Evolutionary conservation across 2,888 invertebrate species (phyloP), one percentile per base, ranked within the genome.

Genomic region (Diarsia mendica): DNA sequence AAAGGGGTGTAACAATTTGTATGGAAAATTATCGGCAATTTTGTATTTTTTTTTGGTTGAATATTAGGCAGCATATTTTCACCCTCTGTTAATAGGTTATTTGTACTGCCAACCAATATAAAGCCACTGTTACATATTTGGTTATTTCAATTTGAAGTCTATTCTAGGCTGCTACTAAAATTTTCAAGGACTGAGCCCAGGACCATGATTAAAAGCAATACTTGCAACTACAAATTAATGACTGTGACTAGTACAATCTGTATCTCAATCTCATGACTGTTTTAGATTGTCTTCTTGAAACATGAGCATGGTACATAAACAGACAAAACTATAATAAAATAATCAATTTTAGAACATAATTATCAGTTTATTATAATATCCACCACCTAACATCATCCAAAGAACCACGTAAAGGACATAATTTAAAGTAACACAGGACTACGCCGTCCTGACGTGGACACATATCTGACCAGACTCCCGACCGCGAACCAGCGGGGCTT

Each of bases 401-500:
- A 33, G 33, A 28, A 53, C 44, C 67, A 79, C 83, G 72, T 77
- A 69, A 55, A 70, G 64, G 46, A 58, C 15, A 83, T 83, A 77
- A 88, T 65, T 77, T 74, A 79, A 66, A 68, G 15, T 46, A 23
- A 67, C 61, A 67, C 53, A 75, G 76, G 69, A 73, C 72, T 79
- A 81, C 79, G 58, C 44, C 51, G 18, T 67, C 68, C 20, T 71
- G 85, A 74, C 77, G 33, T 28, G 23, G 46, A 85, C 81, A 85
- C 82, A 84, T 76, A 85, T 83, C 64, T n/a, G n/a, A 74, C 67
- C 64, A 66, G 87, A 82, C 84, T 65, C 82, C 90, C 88, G 83
- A 69, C 86, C 15, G 90, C 46, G 90, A 76, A 77, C 65, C 89
- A 87, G 82, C 85, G 83, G 84, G 88, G 72, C 68, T 72, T 66